These are phyloP conservation scores for Pelobates fuscus DNA, from an alignment of 2,113 vertebrate genomes.

Conservation along the genomic window DNA sequence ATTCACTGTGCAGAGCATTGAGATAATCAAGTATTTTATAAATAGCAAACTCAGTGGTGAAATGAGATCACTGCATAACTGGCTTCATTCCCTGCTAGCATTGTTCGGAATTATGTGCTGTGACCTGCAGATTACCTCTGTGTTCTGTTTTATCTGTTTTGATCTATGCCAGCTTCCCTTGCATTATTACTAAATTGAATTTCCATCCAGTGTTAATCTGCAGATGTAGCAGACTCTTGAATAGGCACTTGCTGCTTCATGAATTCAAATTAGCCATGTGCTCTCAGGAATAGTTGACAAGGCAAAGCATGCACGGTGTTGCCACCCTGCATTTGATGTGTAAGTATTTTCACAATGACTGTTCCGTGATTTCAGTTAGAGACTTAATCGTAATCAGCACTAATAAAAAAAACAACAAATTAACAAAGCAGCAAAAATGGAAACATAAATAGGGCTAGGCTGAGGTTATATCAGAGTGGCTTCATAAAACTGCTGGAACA, in stretches of 20 bases:
- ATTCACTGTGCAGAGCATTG: neutral
- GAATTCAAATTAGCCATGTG: conserved; percentile 23
- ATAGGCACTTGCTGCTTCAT: neutral
- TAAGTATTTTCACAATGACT: neutral
- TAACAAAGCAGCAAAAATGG: neutral
- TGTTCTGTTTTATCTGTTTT: conserved; percentile 8
- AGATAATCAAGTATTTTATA: neutral
- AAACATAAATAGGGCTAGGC: neutral
- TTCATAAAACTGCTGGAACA: neutral
- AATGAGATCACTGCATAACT: neutral
- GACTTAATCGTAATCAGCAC: neutral
- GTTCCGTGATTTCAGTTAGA: neutral
- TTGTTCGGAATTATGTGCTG: neutral
- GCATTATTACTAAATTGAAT: conserved; percentile 7
- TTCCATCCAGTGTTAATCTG: conserved; percentile 7
- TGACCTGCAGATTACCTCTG: neutral
- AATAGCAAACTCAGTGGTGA: neutral
- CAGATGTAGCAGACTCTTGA: neutral
- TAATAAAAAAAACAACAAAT: neutral
- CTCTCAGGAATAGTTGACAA: conserved; percentile 4
- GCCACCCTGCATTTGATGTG: neutral
- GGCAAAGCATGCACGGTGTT: neutral
- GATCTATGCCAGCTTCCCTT: conserved; percentile 12
- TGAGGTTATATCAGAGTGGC: neutral
- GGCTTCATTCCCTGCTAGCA: neutral